Evolutionary conservation across 2,888 invertebrate species (phyloP), one percentile per base, ranked within the genome.

Genomic region (Brachyptera putata): DNA sequence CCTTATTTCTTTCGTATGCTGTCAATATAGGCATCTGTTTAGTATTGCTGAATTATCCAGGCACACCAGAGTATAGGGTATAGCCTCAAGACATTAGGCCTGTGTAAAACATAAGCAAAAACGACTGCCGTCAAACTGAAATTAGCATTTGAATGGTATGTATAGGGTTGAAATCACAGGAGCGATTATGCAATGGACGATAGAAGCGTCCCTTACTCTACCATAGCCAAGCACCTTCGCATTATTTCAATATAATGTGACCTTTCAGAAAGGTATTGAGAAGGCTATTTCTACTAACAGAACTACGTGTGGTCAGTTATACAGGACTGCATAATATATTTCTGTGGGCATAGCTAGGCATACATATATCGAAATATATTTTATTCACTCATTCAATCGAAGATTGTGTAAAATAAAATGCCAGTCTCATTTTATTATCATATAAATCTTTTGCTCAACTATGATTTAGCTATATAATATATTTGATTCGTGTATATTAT

Each of bases 71-170:
- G 39, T 39, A 9, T 7, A 30, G 30, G 46, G 50, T 30, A 30
- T 36, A 34, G 53, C 53, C 53, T 53, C n/a, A 34, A 53, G 53
- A 53, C 34, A 53, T 53, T 46, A 7, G n/a, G n/a, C n/a, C n/a
- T n/a, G n/a, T n/a, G 18, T 16, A 53, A 53, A 14, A 53, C 53
- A 53, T 36, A 36, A 21, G 53, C 53, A 53, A 53, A 53, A 53
- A 53, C 21, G 18, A 18, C 13, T 21, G 36, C 22, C 34, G 53
- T 14, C 21, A 13, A n/a, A 18, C 7, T 21, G 46, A n/a, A 24
- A 53, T 53, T 53, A 53, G 34, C 53, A 53, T 53, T 9, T 36
- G 53, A 53, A 53, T 16, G 36, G 34, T 53, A 13, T 3, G 30
- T 34, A 16, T 25, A 14, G 21, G 34, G 50, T 21, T 46, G 22